phyloP scores from a whole-genome alignment of 2,113 vertebrate species.

The Nematolebias whitei region DNA sequence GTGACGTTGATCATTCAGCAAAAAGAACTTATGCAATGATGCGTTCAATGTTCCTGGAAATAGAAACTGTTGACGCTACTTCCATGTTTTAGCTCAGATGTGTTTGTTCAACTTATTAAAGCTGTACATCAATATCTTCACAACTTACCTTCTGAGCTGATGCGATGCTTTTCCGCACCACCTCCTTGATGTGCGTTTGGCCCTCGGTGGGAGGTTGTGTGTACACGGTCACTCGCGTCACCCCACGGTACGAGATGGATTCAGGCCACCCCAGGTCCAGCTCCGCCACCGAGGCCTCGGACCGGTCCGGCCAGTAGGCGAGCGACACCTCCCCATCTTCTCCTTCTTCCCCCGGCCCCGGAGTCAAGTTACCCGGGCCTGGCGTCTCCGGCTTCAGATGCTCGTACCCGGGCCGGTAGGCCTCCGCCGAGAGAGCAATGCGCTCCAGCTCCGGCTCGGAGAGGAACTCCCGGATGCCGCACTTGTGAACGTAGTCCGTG shows the following conservation, averaged over 20 bases:
- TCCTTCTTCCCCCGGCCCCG: slow-evolving; percentile 50
- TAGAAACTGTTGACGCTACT: neutral
- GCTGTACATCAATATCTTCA: neutral
- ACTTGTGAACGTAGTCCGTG: slow-evolving; percentile 78
- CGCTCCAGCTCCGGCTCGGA: slow-evolving; percentile 88
- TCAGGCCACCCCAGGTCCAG: slow-evolving; percentile 97
- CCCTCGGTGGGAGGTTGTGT: slow-evolving; percentile 91
- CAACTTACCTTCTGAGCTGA: slow-evolving; percentile 89
- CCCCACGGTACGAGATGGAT: slow-evolving; percentile 87
- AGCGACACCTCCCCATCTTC: slow-evolving; percentile 83
- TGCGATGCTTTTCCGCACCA: slow-evolving; percentile 92
- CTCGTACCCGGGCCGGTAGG: slow-evolving; percentile 87
- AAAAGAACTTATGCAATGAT: slow-evolving; percentile 1
- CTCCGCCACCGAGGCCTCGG: slow-evolving; percentile 89
- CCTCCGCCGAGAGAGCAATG: slow-evolving; percentile 79
- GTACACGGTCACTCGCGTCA: slow-evolving; percentile 92
- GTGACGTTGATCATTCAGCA: no score
- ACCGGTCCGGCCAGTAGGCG: slow-evolving; percentile 95
- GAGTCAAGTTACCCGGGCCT: slow-evolving; percentile 50
- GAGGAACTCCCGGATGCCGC: slow-evolving; percentile 88
- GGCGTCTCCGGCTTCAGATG: slow-evolving; percentile 56
- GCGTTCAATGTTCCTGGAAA: slow-evolving; percentile 3
- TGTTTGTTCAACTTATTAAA: neutral
- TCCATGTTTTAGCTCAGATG: neutral
- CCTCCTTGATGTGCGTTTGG: slow-evolving; percentile 94